Evolutionary conservation across 2,888 invertebrate genomes (phyloP).

Genomic region (Diaperis boleti): DNA sequence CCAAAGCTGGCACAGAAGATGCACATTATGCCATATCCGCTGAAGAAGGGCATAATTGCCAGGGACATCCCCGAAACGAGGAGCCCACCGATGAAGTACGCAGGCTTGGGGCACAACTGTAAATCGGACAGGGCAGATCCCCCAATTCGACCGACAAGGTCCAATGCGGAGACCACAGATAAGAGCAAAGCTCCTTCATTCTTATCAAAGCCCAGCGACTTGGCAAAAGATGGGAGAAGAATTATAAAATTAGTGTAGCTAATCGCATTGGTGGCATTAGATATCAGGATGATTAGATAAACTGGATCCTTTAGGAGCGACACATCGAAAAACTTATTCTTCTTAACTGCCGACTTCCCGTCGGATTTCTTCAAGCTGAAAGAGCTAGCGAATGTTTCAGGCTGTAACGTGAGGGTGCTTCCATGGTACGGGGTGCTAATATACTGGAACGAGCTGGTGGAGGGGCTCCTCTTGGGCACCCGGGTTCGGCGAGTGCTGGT

Average conservation of each 20-base stretch:
- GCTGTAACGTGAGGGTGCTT: conserved; percentile 83
- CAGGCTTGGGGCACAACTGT: conserved; percentile 81
- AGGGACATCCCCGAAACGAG: conserved; percentile 82
- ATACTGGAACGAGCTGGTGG: conserved; percentile 86
- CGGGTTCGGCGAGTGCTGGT: conserved; percentile 58
- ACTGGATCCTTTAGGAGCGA: conserved; percentile 81
- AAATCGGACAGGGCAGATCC: conserved; percentile 87
- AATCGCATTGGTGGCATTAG: conserved; percentile 87
- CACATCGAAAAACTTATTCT: conserved; percentile 80
- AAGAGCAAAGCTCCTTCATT: conserved; percentile 78
- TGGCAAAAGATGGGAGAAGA: conserved; percentile 82
- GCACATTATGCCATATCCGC: conserved; percentile 74
- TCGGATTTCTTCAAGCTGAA: conserved; percentile 75
- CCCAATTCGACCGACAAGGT: conserved; percentile 86
- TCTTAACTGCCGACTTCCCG: conserved; percentile 63
- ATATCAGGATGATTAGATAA: conserved; percentile 84
- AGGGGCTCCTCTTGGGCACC: conserved; percentile 77
- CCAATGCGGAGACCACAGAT: conserved; percentile 84
- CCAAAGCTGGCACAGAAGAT: conserved; percentile 83
- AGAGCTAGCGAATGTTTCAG: conserved; percentile 82
- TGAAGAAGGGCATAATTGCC: conserved; percentile 77
- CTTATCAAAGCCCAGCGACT: conserved; percentile 78
- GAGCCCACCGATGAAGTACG: conserved; percentile 85
- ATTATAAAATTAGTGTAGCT: conserved; percentile 90
- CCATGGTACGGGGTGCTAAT: conserved; percentile 89